Evolutionary conservation across 2,113 vertebrate genomes (phyloP).

Genomic region (Stercorarius parasiticus): DNA sequence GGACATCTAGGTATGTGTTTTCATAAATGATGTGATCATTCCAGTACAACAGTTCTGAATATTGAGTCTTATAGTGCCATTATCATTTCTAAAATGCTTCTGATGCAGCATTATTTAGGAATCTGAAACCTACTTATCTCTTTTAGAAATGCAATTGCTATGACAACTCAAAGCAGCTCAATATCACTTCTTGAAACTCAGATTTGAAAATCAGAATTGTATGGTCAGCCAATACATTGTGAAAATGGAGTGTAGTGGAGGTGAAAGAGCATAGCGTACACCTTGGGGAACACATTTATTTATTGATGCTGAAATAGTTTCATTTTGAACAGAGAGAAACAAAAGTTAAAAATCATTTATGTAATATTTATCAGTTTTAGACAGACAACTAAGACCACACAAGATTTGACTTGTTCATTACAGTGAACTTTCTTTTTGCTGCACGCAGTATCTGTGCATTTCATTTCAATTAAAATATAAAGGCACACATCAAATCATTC

Average conservation of each 20-base stretch:
- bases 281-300: background rate
- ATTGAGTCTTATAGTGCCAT: background rate
- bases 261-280: background rate
- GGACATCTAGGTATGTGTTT: slow-evolving; percentile 41
- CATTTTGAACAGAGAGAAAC: background rate
- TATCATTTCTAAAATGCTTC: background rate
- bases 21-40: slow-evolving; percentile 55
- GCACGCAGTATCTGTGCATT: background rate
- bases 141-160: slow-evolving; percentile 37
- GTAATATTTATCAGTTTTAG: slow-evolving; percentile 6
- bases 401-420: background rate
- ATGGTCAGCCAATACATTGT: background rate
- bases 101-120: background rate
- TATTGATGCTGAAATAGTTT: background rate
- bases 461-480: slow-evolving; percentile 48
- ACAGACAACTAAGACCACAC: background rate
- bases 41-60: slow-evolving; percentile 3
- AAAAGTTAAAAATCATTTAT: background rate
- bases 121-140: background rate
- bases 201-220: slow-evolving; percentile 26
- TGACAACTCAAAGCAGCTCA: slow-evolving; percentile 22
- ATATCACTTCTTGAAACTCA: background rate
- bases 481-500: background rate
- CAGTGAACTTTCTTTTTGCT: background rate
- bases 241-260: background rate